Base-by-base conservation (phyloP, 2,888 invertebrate species). In the Gastrophysa polygoni region DNA sequence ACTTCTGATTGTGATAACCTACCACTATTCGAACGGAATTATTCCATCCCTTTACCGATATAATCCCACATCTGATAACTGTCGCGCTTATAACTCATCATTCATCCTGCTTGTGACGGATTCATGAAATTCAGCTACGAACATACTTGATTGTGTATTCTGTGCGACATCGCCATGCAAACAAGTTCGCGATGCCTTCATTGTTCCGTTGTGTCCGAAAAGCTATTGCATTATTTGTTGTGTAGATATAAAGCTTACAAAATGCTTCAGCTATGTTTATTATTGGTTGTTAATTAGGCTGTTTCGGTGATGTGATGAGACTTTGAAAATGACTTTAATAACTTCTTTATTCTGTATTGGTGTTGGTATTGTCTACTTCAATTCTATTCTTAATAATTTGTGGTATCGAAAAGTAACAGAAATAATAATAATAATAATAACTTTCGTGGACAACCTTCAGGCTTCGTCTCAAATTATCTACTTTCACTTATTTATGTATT, bases 301-400 rank as follows among this genome's bases (percentile, higher is more conserved):
- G 24, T 60, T 64, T 60, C 58, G 50, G 57, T 60, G 38, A 11
- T 38, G 14, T n/a, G 14, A 59, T 49, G 59, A 48, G 34, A 50
- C 38, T 59, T 59, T 21, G 46, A 59, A 61, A 68, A 68, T 68
- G 67, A 68, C 67, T 68, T 68, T 68, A 61, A 68, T 68, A 63
- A 61, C 58, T 65, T 57, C 61, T 68, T 57, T 55, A 16, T 18
- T 16, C 48, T 54, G 28, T 54, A 44, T 29, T 20, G 43, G 49
- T 21, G 16, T 28, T n/a, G 49, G 49, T 11, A n/a, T n/a, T n/a
- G n/a, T 14, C 8, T 6, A 28, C 16, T 21, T 24, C 11, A 49
- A 14, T 24, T 3, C 11, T 21, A 18, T 28, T 4, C 1, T 38
- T 11, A 14, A 38, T 14, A 3, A 7, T 3, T 3, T 24, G 24